Base-by-base conservation (phyloP, 2,888 invertebrate genomes). In the Meloe dianella region DNA sequence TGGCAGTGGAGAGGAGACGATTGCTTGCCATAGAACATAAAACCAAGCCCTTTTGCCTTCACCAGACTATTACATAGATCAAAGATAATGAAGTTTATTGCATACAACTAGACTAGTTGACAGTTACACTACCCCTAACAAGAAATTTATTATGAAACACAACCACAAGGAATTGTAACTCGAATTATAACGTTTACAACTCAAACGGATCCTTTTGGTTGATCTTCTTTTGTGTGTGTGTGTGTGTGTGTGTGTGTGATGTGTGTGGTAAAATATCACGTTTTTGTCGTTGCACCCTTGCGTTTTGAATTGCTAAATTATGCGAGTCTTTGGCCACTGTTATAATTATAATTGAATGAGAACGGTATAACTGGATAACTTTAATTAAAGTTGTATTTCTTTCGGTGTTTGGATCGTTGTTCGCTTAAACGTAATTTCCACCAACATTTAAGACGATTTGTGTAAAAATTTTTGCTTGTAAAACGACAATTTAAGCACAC, bases 311-410 rank as follows among this genome's bases (percentile, higher is more conserved):
- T 22, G 22, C 22, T 54, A 22, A 54, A 54, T 24, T 24, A 54
- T 24, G 24, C 14, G 24, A 47, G 20, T 1, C 1, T 38, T n/a
- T 6, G 14, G 35, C 35, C 14, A 35, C 17, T 8, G 17, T 6
- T 17, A 41, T 14, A 14, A 35, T 47, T 47, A 47, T 20, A 20
- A 20, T 2, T 20, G 24, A 41, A 41, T 17, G 0, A 22, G 24
- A 24, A 47, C 7, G 1, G 14, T 12, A 54, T 5, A 24, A 54
- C 24, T 54, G 54, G 14, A 5, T 24, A 54, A 24, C 1, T 54
- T 54, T 54, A 54, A 54, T 54, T 54, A 54, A 54, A 54, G 54
- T 54, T 24, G 10, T 54, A 54, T 24, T 54, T 54, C 54, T 54
- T 54, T 54, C 17, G 8, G 47, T 47, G n/a, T 20, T 14, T 54